phyloP scores from a whole-genome alignment of 2,113 vertebrate species.

The Amphiprion percula region DNA sequence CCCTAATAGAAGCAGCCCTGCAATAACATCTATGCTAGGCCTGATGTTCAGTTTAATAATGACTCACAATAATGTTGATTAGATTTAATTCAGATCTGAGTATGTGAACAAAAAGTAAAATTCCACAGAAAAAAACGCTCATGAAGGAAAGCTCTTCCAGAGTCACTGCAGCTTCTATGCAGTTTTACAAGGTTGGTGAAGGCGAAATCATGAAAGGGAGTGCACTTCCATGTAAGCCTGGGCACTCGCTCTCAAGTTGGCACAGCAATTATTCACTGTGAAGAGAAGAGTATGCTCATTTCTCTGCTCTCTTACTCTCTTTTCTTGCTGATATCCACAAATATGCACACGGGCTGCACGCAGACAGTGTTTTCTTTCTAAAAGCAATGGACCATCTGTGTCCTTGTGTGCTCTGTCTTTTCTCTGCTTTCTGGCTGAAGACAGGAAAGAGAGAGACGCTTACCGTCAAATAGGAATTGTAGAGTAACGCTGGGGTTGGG shows the following conservation, averaged over 20 bases:
- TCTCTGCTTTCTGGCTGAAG: background rate
- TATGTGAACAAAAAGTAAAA: too few species aligned
- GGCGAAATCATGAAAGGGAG: background rate
- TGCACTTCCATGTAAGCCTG: conserved; percentile 25
- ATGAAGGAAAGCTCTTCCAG: background rate
- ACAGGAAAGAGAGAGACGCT: conserved; percentile 5
- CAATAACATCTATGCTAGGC: too few species aligned
- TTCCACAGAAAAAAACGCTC: too few species aligned
- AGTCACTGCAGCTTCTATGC: background rate
- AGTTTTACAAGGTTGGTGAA: conserved; percentile 11
- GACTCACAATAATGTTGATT: too few species aligned
- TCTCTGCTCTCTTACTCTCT: background rate
- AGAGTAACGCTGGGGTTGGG: background rate
- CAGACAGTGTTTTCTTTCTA: conserved; percentile 10
- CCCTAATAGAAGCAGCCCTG: too few species aligned
- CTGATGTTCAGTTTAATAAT: too few species aligned
- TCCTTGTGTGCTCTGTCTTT: background rate
- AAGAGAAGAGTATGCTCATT: conserved; percentile 35
- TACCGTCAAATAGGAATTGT: background rate
- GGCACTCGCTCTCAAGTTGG: background rate
- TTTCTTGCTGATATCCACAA: conserved; percentile 21
- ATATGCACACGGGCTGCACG: conserved; percentile 3
- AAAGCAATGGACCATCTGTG: conserved; percentile 42
- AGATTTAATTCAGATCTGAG: too few species aligned
- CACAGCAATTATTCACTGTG: conserved; percentile 34